phyloP scores from a whole-genome alignment of 92 coral and sea anemone genomes.

The Porites evermanni region DNA sequence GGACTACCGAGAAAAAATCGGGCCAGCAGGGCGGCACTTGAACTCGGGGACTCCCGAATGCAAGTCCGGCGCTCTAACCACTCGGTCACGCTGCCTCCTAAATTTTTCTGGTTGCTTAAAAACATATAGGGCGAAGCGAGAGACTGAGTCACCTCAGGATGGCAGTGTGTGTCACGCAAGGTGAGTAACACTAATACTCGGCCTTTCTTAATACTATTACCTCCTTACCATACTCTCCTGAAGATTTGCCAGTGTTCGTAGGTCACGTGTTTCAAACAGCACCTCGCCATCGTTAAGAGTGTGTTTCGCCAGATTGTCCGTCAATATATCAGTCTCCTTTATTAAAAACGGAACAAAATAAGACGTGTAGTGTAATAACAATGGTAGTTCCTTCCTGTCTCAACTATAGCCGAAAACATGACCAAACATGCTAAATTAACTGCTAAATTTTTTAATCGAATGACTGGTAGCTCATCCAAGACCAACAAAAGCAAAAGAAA shows the following conservation, averaged over 20 bases:
- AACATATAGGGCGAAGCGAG: too few species aligned
- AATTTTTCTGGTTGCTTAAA: too few species aligned
- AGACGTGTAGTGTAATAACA: background rate
- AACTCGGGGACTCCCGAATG: too few species aligned
- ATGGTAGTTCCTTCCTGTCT: too few species aligned
- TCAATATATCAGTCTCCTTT: conserved; percentile 93
- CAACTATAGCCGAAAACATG: background rate
- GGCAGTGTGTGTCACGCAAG: background rate
- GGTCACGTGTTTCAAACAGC: conserved; percentile 83
- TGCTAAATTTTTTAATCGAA: background rate
- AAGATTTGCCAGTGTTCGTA: conserved; percentile 88
- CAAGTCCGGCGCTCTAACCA: too few species aligned
- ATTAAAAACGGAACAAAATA: background rate
- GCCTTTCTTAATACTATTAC: background rate
- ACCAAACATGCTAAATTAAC: background rate
- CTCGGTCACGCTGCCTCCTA: too few species aligned
- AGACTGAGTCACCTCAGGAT: background rate
- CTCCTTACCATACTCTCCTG: conserved; percentile 94
- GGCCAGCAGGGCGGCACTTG: too few species aligned
- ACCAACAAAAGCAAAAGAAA: background rate
- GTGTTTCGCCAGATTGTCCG: conserved; percentile 89
- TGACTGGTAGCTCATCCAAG: background rate
- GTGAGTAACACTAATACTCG: background rate
- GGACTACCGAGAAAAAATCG: too few species aligned
- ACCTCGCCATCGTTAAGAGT: conserved; percentile 82